Conservation (phyloP, 2,888 invertebrate genomes). For the Bellardia pandia region DNA sequence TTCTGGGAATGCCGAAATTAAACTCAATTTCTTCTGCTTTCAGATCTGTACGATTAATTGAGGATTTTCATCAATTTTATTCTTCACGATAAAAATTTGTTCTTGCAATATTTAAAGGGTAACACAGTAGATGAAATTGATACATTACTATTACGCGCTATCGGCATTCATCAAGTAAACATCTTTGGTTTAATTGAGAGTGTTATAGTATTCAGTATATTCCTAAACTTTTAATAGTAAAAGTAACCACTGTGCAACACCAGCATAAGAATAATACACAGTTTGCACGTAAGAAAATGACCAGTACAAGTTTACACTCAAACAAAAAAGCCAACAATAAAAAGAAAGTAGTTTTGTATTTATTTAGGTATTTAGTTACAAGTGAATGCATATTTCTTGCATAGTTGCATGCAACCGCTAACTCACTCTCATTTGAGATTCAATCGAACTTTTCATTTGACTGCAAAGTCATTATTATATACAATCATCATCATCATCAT, state of each 20-base stretch:
- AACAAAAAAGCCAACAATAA: conserved; percentile 10
- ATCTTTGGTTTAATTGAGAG: no score
- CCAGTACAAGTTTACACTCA: not conserved
- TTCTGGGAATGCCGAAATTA: no score
- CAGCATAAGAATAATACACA: conserved; percentile 1
- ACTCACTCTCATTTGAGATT: conserved; percentile 35
- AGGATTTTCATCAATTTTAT: no score
- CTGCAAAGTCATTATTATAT: conserved; percentile 16
- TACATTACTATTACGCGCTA: no score
- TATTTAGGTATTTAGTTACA: conserved; percentile 28
- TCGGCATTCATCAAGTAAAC: no score
- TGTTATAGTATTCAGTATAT: no score
- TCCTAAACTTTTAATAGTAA: not conserved
- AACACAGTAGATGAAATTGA: no score
- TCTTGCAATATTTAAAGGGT: no score
- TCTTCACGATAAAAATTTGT: no score
- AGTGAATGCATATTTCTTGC: conserved; percentile 13
- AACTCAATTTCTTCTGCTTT: no score
- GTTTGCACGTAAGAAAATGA: not conserved
- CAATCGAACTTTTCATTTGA: conserved; percentile 43
- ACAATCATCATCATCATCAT: not conserved
- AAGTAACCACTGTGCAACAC: conserved; percentile 2
- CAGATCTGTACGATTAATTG: no score
- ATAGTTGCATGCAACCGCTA: conserved; percentile 48
- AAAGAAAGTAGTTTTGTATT: conserved; percentile 55